These are phyloP conservation scores for Xenops minutus DNA, from an alignment of 2,797 vertebrate species.

Conservation along the genomic window DNA sequence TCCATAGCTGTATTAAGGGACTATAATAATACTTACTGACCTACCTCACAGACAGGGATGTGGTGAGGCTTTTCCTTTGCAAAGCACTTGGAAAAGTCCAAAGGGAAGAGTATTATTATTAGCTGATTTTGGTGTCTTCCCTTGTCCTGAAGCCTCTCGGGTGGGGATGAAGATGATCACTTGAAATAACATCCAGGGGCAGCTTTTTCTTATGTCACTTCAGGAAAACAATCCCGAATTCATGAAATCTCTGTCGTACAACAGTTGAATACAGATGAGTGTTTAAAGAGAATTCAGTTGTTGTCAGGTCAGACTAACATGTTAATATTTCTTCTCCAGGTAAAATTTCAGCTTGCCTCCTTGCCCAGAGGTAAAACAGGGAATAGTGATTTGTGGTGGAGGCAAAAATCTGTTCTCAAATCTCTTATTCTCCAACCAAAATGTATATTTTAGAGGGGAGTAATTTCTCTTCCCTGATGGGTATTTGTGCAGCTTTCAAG, in stretches of 20 bases:
- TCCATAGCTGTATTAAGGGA: neutral
- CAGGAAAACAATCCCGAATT: neutral
- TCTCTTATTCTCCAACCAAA: conserved; percentile 12
- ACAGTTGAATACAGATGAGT: neutral
- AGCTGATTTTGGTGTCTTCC: neutral
- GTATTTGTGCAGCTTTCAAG: conserved; percentile 38
- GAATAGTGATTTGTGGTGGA: neutral
- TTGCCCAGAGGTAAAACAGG: neutral
- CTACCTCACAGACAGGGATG: conserved; percentile 55
- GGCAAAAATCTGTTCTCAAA: neutral
- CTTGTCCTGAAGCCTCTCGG: neutral
- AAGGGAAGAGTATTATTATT: neutral
- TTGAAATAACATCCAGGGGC: neutral
- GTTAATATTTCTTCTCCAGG: neutral
- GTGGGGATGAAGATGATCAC: neutral
- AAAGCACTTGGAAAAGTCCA: conserved; percentile 1
- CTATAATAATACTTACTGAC: conserved; percentile 35
- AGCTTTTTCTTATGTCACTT: neutral
- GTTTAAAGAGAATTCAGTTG: neutral
- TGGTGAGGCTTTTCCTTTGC: conserved; percentile 36
- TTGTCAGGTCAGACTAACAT: neutral
- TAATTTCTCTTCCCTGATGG: conserved; percentile 7
- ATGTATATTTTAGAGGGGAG: neutral
- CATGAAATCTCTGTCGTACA: neutral
- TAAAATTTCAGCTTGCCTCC: neutral